These are phyloP conservation scores for Allygus modestus DNA, from an alignment of 2,888 invertebrate genomes.

Conservation along the genomic window DNA sequence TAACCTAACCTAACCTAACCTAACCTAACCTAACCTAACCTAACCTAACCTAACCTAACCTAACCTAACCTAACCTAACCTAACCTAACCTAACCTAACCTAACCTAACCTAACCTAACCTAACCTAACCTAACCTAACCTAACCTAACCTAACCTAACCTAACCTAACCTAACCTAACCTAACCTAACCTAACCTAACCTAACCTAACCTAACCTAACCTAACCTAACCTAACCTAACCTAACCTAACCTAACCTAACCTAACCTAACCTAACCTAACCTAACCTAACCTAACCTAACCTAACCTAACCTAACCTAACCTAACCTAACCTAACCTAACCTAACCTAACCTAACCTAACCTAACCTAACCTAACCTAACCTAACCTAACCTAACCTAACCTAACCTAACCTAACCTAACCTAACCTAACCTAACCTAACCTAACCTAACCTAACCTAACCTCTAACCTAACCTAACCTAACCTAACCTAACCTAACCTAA, in stretches of 20 bases:
- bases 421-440: constrained; percentile 11
- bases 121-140: constrained; percentile 61
- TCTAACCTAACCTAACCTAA: constrained; percentile 51
- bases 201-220: constrained; percentile 66
- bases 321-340: constrained; percentile 64
- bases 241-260: constrained; percentile 65
- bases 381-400: constrained; percentile 65
- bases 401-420: constrained; percentile 29
- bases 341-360: constrained; percentile 65
- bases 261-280: constrained; percentile 37
- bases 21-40: constrained; percentile 62
- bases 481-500: constrained; percentile 62
- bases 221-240: constrained; percentile 65
- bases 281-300: constrained; percentile 63
- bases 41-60: constrained; percentile 38
- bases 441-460: constrained; percentile 32
- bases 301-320: constrained; percentile 62
- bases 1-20: constrained; percentile 61
- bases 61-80: constrained; percentile 49
- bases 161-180: constrained; percentile 61
- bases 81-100: background rate
- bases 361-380: constrained; percentile 65
- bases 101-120: constrained; percentile 47
- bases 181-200: constrained; percentile 64
- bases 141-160: constrained; percentile 62